phyloP scores from a whole-genome alignment of 2,888 invertebrate genomes.

The Ligdia adustata region DNA sequence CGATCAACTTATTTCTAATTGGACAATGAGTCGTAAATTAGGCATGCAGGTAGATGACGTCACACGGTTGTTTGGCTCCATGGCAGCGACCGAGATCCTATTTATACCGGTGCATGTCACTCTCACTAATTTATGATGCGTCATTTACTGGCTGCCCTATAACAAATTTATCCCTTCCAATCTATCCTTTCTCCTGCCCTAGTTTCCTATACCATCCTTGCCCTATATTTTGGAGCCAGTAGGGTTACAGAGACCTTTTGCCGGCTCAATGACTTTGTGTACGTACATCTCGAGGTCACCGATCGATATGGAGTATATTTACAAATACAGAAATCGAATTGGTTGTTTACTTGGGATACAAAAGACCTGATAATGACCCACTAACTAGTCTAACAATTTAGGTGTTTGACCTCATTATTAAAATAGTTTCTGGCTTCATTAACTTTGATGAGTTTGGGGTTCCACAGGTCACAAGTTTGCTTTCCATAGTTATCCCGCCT shows the following conservation, averaged over 20 bases:
- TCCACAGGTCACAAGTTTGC: background rate
- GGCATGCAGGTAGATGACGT: constrained; percentile 10
- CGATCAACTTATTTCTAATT: no score
- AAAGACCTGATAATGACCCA: no score
- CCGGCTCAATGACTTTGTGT: constrained; percentile 11
- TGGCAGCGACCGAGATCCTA: background rate
- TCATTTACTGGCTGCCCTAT: background rate
- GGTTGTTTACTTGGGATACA: no score
- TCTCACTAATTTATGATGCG: constrained; percentile 4
- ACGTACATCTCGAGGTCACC: constrained; percentile 7
- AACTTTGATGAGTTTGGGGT: background rate
- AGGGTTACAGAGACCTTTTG: constrained; percentile 16
- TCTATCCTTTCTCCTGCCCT: constrained; percentile 2
- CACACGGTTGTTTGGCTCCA: background rate
- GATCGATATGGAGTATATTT: constrained; percentile 9
- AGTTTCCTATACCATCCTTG: constrained; percentile 3
- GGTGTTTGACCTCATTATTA: constrained; percentile 1
- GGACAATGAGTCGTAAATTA: constrained; percentile 11
- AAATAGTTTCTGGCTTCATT: background rate
- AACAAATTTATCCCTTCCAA: background rate
- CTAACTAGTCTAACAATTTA: no score
- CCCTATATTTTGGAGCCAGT: constrained; percentile 17
- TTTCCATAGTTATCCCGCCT: background rate
- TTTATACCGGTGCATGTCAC: constrained; percentile 6
- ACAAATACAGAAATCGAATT: background rate